Conservation (phyloP, 1,140 invertebrate species). For the Elymnias hypermnestra region DNA sequence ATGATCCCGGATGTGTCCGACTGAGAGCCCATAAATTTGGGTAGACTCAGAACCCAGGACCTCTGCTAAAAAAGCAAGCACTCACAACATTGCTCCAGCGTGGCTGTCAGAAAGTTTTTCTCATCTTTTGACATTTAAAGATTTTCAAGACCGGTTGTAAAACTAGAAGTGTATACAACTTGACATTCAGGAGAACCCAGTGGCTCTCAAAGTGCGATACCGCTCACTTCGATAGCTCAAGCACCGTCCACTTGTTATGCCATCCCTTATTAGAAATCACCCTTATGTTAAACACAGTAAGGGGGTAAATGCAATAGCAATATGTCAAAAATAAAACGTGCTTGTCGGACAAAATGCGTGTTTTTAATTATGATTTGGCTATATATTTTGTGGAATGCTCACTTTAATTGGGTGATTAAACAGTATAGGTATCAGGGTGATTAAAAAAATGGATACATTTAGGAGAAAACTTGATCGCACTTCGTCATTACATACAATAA, state of each 20-base stretch:
- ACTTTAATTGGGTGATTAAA: conserved; percentile 16
- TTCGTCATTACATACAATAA: too few relatives aligned
- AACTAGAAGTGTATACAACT: conserved; percentile 22
- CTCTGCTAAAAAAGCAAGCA: too few relatives aligned
- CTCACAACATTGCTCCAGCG: too few relatives aligned
- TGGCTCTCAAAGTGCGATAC: conserved; percentile 21
- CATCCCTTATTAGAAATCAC: conserved; percentile 13
- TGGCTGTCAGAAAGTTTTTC: too few relatives aligned
- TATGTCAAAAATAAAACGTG: conserved; percentile 14
- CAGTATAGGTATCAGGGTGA: too few relatives aligned
- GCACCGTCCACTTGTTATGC: conserved; percentile 12
- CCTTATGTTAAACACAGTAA: conserved; percentile 1
- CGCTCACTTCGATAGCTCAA: conserved; percentile 22
- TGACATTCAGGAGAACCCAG: conserved; percentile 24
- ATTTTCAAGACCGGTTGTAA: conserved; percentile 11
- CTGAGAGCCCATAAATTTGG: too few relatives aligned
- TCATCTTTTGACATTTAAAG: too few relatives aligned
- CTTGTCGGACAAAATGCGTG: conserved; percentile 20
- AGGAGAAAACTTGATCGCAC: too few relatives aligned
- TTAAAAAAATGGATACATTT: too few relatives aligned
- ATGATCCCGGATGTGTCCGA: too few relatives aligned
- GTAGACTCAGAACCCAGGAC: too few relatives aligned
- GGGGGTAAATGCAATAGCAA: conserved; percentile 1
- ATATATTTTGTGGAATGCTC: conserved; percentile 20
- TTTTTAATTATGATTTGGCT: conserved; percentile 19